Evolutionary conservation across 2,113 vertebrate genomes (phyloP).

Genomic region (Varanus komodoensis): DNA sequence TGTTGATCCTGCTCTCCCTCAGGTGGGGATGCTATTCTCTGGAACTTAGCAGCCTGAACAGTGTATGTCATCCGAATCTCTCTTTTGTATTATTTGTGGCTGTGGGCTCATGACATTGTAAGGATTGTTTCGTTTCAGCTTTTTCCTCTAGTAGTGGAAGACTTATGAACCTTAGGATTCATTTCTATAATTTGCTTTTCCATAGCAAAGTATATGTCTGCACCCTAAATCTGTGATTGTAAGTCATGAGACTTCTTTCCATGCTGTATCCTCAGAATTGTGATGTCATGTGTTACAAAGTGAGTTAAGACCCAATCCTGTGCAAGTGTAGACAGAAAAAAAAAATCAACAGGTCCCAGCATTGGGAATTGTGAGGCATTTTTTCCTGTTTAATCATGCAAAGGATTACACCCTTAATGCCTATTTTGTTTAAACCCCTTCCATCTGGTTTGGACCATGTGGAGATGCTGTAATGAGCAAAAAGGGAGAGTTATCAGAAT

Average conservation of each 20-base stretch:
- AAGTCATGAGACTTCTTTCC: neutral
- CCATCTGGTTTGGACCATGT: neutral
- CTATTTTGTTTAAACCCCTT: neutral
- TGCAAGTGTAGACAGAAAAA: no score
- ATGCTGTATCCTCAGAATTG: neutral
- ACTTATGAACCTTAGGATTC: neutral
- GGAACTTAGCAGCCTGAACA: neutral
- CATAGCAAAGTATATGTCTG: neutral
- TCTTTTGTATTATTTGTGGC: no score
- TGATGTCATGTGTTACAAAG: neutral
- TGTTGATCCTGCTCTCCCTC: neutral
- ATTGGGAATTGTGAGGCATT: no score
- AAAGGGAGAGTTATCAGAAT: no score
- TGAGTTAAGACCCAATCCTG: neutral
- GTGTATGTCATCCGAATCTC: neutral
- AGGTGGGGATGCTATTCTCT: neutral
- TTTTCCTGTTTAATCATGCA: no score
- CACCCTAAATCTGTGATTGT: neutral
- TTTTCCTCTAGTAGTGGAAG: neutral
- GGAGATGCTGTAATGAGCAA: neutral
- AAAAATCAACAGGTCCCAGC: no score
- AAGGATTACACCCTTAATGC: neutral
- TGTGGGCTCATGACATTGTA: neutral
- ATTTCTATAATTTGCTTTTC: neutral
- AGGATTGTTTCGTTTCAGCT: no score